Evolutionary conservation across 2,113 vertebrate genomes (phyloP).

Genomic region (Sisor rabdophorus): DNA sequence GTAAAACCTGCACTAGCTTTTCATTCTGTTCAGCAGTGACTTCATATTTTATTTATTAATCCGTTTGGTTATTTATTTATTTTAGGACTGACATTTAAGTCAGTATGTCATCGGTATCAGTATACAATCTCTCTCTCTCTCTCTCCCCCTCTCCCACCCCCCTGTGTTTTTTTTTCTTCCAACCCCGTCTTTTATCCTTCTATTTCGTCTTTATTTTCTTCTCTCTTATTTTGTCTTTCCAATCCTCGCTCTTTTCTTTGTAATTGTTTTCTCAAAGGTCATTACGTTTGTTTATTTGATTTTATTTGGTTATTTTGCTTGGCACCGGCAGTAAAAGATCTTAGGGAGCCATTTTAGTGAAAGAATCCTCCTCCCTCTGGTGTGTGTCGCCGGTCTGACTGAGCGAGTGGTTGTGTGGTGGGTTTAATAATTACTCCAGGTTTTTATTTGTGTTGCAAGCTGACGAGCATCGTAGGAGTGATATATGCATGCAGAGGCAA

Average conservation of each 20-base stretch:
- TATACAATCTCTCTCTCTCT: conserved; percentile 46
- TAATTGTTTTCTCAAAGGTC: conserved; percentile 54
- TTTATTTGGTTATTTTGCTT: conserved; percentile 29
- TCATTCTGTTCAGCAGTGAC: conserved; percentile 32
- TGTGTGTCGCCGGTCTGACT: background rate
- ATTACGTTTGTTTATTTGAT: background rate
- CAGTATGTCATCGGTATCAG: conserved; percentile 10
- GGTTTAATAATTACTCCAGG: conserved; percentile 67
- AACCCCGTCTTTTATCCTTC: too few species aligned
- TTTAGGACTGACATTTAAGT: conserved; percentile 41
- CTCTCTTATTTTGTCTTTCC: too few species aligned
- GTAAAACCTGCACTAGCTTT: conserved; percentile 12
- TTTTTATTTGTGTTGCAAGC: conserved; percentile 66
- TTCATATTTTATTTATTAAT: background rate
- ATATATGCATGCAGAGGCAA: conserved; percentile 61
- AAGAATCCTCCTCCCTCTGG: conserved; percentile 49
- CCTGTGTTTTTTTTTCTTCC: too few species aligned
- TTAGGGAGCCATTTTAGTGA: conserved; percentile 62
- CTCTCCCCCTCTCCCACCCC: background rate
- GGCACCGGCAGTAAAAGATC: conserved; percentile 38
- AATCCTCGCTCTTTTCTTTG: background rate
- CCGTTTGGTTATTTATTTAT: background rate
- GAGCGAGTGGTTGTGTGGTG: conserved; percentile 53
- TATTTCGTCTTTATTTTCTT: too few species aligned
- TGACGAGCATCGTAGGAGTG: conserved; percentile 69